Conservation (phyloP, 1,140 invertebrate species). For the Drosophila hydei region DNA sequence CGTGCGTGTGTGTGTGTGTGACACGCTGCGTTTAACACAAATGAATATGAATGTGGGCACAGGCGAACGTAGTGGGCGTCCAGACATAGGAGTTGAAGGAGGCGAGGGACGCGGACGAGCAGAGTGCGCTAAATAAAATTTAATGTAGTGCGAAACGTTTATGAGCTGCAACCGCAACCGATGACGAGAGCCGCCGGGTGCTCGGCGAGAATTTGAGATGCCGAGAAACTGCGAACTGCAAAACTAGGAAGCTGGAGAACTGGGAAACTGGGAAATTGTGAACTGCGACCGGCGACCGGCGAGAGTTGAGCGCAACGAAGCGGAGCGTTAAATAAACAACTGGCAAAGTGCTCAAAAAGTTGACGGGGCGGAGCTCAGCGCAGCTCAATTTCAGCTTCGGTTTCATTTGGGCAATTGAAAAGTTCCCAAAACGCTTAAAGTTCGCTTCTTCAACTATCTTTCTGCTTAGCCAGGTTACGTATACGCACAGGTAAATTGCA, state of each 20-base stretch:
- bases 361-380: slow-evolving; percentile 39
- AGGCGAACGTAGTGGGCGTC: slow-evolving; percentile 20
- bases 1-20: slow-evolving; percentile 42
- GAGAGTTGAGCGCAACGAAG: slow-evolving; percentile 54
- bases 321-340: slow-evolving; percentile 80
- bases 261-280: not conserved
- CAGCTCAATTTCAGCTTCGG: slow-evolving; percentile 27
- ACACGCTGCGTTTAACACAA: slow-evolving; percentile 79
- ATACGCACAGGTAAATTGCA: slow-evolving; percentile 56
- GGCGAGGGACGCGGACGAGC: slow-evolving; percentile 5
- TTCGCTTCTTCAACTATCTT: slow-evolving; percentile 22
- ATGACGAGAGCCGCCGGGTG: slow-evolving; percentile 27
- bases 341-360: slow-evolving; percentile 74
- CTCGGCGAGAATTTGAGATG: slow-evolving; percentile 24
- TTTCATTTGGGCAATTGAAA: slow-evolving; percentile 70
- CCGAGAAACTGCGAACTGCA: slow-evolving; percentile 1
- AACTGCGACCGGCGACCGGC: not conserved
- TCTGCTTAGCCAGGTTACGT: slow-evolving; percentile 27
- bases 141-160: slow-evolving; percentile 82
- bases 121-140: slow-evolving; percentile 77
- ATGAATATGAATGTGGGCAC: slow-evolving; percentile 76
- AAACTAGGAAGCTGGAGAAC: not conserved
- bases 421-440: slow-evolving; percentile 46
- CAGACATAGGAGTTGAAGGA: not conserved
- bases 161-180: slow-evolving; percentile 78